phyloP scores from a whole-genome alignment of 2,797 vertebrate genomes.

The Alauda arvensis region DNA sequence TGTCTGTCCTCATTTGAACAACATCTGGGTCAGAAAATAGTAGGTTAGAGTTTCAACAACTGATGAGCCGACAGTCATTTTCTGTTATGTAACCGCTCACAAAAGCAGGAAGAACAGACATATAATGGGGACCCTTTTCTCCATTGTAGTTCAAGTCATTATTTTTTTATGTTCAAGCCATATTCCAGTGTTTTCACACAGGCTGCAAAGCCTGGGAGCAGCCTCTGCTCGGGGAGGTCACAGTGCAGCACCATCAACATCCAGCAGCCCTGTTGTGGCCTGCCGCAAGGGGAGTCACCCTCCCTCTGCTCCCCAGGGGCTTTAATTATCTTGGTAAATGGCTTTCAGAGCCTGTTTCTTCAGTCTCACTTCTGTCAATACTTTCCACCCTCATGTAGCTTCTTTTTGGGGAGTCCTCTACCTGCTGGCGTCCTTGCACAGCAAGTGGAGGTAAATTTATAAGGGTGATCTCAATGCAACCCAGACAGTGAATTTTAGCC shows the following conservation, averaged over 20 bases:
- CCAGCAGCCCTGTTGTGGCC: constrained; percentile 38
- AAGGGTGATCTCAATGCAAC: not conserved
- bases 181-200: not conserved
- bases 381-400: not conserved
- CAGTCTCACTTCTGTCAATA: constrained; percentile 51
- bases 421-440: not conserved
- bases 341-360: constrained; percentile 59
- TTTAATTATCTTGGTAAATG: constrained; percentile 48
- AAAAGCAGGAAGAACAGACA: constrained; percentile 12
- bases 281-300: constrained; percentile 49
- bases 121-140: not conserved
- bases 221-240: not conserved
- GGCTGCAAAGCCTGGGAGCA: not conserved
- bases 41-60: constrained; percentile 15
- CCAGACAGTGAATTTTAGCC: not conserved
- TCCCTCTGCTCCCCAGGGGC: constrained; percentile 53
- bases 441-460: not conserved
- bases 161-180: not conserved
- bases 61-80: constrained; percentile 17
- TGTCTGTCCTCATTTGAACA: not conserved
- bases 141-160: not conserved
- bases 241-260: not conserved
- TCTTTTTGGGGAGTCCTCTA: not conserved
- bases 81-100: not conserved
- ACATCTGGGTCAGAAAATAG: constrained; percentile 42